Evolutionary conservation across 2,797 vertebrate species (phyloP), one percentile per base, ranked within the genome.

Genomic region (Hemibagrus guttatus): DNA sequence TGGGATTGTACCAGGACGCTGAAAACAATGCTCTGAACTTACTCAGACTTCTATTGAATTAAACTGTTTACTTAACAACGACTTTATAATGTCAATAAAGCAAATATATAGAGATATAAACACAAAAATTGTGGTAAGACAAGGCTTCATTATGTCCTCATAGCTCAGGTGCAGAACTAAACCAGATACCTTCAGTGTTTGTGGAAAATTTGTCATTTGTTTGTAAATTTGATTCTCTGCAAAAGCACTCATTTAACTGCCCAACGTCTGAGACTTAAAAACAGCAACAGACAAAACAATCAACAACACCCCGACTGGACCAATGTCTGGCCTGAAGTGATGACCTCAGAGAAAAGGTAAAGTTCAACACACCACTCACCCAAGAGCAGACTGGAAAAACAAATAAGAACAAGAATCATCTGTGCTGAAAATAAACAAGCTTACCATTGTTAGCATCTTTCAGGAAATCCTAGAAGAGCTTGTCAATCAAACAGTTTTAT

Each of bases 321-420:
- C 26, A 7, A 35, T 28, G 83, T 74, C 56, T 59, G 56, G 69
- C 19, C 66, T 58, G 66, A 26, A 72, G 39, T 16, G 52, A 39
- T 71, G 82, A 71, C 23, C 31, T 72, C 23, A 31, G 42, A 82
- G 80, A 66, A 49, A 82, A 82, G 16, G 23, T 58, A 21, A n/a
- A 19, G 68, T 61, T 52, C 56, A 52, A 54, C 81, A 54, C 17
- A 11, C n/a, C 35, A 74, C 35, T 39, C 52, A 71, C 39, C 28
- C 19, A 39, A 26, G 9, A 81, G 7, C 63, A 52, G 19, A 19
- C 52, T 12, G 68, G 35, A 72, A 61, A 84, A 56, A 84, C 49
- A 64, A 49, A n/a, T 64, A 35, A 64, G 80, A 64, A 66, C 39
- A 81, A 17, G 26, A 52, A 12, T 8, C 61, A 12, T 82, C 17